These are phyloP conservation scores for Lithophane ornitopus DNA, from an alignment of 2,888 invertebrate genomes.

Conservation along the genomic window DNA sequence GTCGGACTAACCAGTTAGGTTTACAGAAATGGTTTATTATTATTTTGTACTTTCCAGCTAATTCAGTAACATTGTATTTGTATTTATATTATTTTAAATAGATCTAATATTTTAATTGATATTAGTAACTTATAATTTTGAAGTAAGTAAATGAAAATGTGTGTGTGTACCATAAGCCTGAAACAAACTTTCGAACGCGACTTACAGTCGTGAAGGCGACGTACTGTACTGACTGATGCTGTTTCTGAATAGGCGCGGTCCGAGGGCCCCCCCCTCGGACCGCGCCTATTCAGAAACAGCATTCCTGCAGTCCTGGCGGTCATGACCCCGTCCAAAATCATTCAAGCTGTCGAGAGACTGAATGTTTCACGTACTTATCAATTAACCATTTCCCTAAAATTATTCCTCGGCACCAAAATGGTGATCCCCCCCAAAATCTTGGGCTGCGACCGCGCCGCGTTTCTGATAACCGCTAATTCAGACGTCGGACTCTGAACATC, in stretches of 20 bases:
- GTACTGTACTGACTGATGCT: not conserved
- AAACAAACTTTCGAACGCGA: slow-evolving; percentile 16
- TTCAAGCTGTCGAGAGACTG: too few species aligned
- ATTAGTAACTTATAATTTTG: slow-evolving; percentile 38
- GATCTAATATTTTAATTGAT: slow-evolving; percentile 41
- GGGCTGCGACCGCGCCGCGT: too few species aligned
- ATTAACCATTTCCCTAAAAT: too few species aligned
- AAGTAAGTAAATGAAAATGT: slow-evolving; percentile 15
- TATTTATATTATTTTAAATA: slow-evolving; percentile 33
- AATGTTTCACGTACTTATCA: too few species aligned
- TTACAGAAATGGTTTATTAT: slow-evolving; percentile 28
- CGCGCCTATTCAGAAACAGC: too few species aligned
- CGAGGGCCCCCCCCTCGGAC: too few species aligned
- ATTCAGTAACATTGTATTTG: slow-evolving; percentile 34
- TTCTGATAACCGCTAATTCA: not conserved
- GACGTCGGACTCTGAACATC: not conserved
- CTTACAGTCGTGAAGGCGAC: not conserved
- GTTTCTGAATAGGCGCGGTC: too few species aligned
- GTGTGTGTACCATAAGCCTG: slow-evolving; percentile 17
- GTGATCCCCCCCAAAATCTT: too few species aligned
- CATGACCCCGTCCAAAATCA: too few species aligned
- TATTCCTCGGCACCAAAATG: too few species aligned
- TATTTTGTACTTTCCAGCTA: slow-evolving; percentile 47
- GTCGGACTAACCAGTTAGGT: slow-evolving; percentile 44
- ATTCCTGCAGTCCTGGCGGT: too few species aligned